These are phyloP conservation scores for Rhinichthys klamathensis DNA, from an alignment of 2,113 vertebrate genomes.

Conservation along the genomic window DNA sequence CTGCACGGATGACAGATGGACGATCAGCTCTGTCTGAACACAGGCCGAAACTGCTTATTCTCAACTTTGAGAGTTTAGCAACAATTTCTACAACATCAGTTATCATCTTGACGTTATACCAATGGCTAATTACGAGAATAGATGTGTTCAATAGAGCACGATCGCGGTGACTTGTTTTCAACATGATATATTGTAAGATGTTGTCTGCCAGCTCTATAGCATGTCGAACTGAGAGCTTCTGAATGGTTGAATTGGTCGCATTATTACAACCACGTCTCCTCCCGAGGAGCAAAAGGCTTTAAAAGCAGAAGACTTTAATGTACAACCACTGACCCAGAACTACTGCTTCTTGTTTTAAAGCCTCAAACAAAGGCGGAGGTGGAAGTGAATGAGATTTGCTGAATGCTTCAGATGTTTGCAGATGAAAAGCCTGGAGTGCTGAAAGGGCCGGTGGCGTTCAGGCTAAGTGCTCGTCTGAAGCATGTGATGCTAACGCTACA, in stretches of 20 bases:
- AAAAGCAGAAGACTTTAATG: not conserved
- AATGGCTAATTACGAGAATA: not conserved
- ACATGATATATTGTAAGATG: not conserved
- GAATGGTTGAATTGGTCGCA: not conserved
- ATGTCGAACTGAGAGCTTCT: not conserved
- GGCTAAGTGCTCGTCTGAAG: not conserved
- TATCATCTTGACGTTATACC: not conserved
- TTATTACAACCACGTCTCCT: not conserved
- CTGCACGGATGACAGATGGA: not conserved
- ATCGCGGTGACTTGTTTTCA: not conserved
- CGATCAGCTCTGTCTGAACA: not conserved
- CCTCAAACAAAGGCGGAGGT: conserved; percentile 6
- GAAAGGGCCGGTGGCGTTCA: not conserved
- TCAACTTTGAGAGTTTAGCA: not conserved
- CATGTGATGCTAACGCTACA: not conserved
- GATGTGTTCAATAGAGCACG: not conserved
- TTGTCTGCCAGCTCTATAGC: not conserved
- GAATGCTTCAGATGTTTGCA: conserved; percentile 13
- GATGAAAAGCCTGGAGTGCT: not conserved
- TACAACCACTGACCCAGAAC: not conserved
- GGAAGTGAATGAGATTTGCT: not conserved
- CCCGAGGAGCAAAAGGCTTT: not conserved
- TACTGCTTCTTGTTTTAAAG: not conserved
- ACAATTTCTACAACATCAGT: not conserved
- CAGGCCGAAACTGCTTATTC: not conserved